These are phyloP conservation scores for Caenorhabditis auriculariae DNA, from an alignment of 2,888 invertebrate species.

Conservation along the genomic window DNA sequence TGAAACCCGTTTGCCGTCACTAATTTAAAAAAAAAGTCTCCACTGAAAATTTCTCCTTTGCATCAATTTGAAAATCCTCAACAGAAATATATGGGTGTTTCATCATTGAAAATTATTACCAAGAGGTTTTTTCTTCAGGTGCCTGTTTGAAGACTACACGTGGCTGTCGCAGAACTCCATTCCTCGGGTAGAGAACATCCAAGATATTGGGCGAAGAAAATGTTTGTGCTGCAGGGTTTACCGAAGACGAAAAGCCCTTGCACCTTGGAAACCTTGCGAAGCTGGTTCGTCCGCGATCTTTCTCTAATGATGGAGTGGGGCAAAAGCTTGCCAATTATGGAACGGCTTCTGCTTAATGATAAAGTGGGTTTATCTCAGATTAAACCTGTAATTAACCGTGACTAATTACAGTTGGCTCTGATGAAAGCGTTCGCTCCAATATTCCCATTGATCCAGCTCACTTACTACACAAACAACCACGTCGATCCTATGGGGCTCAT, in stretches of 20 bases:
- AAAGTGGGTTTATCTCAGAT: constrained; percentile 29
- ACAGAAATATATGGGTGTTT: too few relatives aligned
- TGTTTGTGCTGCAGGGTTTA: too few relatives aligned
- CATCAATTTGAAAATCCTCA: too few relatives aligned
- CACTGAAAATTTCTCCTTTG: too few relatives aligned
- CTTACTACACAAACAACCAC: constrained; percentile 40
- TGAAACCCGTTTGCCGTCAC: too few relatives aligned
- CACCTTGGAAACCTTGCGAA: constrained; percentile 33
- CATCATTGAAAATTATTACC: too few relatives aligned
- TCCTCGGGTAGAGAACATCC: too few relatives aligned
- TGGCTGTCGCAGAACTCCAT: constrained; percentile 35
- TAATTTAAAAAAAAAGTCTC: too few relatives aligned
- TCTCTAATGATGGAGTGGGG: constrained; percentile 53
- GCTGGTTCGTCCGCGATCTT: constrained; percentile 48
- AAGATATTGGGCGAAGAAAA: too few relatives aligned
- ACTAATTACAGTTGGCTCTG: constrained; percentile 39
- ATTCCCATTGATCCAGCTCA: constrained; percentile 44
- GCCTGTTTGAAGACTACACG: constrained; percentile 36
- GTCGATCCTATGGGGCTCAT: constrained; percentile 1
- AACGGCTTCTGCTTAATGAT: constrained; percentile 35
- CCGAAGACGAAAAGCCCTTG: too few relatives aligned
- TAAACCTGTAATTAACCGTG: not conserved
- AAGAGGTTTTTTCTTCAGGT: constrained; percentile 28
- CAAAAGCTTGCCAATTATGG: constrained; percentile 39
- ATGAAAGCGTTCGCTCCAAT: constrained; percentile 47